Base-by-base conservation (phyloP, 2,888 invertebrate species). In the Macrophya annulata region DNA sequence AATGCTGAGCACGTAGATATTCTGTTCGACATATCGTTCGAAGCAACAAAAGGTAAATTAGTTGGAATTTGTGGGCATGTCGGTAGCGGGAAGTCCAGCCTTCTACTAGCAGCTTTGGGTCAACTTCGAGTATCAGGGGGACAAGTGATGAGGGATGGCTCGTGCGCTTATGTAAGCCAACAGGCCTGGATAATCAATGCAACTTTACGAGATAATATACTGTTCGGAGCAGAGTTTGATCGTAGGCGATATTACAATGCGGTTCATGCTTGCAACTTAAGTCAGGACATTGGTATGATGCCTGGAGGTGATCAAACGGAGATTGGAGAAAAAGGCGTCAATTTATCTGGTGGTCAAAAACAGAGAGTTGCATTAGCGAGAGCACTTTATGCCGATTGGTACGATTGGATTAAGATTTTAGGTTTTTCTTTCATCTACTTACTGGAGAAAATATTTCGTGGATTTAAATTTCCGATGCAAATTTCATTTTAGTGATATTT, bases 131-230 rank as follows among this genome's bases (percentile, higher is more conserved):
- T 94, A 83, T 91, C 90, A 0, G 89, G 89, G 0, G 94, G 94
- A 8, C 93, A 93, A 55, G 89, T 95, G 55, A 91, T 93, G 83
- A 91, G 95, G 17, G 93, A 94, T 83, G 95, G 95, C 2, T 91
- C 91, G 21, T 94, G 94, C 84, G 95, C 95, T 2, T 95, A 95
- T 87, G 95, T 94, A 8, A 93, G 94, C 17, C 95, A 95, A 88
- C 93, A 94, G 79, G 94, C 96, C 0, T 96, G 96, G 96, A 94
- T 96, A 45, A 94, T 96, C 89, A 95, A 95, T 72, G 95, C 95
- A 0, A 95, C 95, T 0, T 91, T 96, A 0, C 93, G 94, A 85
- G 95, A 96, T 72, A 96, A 96, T 90, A 94, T 96, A 82, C 87
- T 95, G 1, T 96, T 96, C 90, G 96, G 95, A 10, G 94, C 94